Evolutionary conservation across 1,140 invertebrate genomes (phyloP), one percentile per base, ranked within the genome.

Genomic region (Drosophila simulans): DNA sequence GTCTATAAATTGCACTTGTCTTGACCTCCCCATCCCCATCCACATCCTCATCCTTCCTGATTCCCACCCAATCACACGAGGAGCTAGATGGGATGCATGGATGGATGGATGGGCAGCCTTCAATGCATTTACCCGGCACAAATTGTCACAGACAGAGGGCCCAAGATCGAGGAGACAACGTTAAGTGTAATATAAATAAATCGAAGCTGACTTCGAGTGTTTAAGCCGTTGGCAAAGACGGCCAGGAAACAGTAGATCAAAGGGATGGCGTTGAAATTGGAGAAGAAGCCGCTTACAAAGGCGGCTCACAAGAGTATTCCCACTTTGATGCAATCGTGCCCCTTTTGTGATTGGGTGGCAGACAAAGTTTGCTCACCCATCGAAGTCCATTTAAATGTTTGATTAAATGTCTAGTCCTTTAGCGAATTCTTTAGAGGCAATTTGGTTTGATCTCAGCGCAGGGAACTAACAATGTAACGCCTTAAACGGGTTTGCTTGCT

Each of bases 171-270:
- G 52, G 39, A 69, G 77, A 80, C 84, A 84, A 54, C 73, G 84
- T 71, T 49, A 74, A 89, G 84, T 89, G 84, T 89, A 89, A 90
- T 89, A 90, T 80, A 89, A 89, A 89, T 90, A 89, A 80, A 89
- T 89, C 80, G 84, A 85, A 80, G 57, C 82, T 75, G 84, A 81
- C 85, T 84, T 77, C 43, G 78, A 89, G 80, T 89, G 85, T 71
- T 84, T 90, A 85, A 89, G 84, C 85, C 80, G 58, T 84, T 73
- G 66, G 71, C 72, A 68, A 69, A 79, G 83, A 64, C 63, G 70
- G 63, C 66, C 45, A 69, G 65, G 56, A 62, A 69, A 35, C 45
- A 31, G 59, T 48, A 31, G 7, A 31, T 64, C 55, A 64, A 60
- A 60, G 46, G 49, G 13, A 78, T 40, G 48, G 68, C 59, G 68